Evolutionary conservation across 2,113 vertebrate species (phyloP).

Genomic region (Catagonus wagneri): DNA sequence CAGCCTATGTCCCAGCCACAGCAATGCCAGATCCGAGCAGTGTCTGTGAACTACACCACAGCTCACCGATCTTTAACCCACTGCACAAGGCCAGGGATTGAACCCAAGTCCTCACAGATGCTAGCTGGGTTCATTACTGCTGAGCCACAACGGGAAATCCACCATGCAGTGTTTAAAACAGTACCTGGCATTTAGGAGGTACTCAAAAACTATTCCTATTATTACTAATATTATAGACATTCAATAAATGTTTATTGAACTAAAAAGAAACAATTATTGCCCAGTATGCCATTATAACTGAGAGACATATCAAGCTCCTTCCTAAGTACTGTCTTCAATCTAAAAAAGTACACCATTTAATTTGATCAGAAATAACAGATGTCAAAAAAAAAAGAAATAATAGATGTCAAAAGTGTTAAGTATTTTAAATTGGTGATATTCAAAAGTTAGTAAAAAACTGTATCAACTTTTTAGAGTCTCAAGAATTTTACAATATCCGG

Average conservation of each 20-base stretch:
- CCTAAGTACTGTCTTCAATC: background rate
- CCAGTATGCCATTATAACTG: background rate
- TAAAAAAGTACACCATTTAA: background rate
- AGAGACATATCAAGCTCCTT: background rate
- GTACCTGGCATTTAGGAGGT: constrained; percentile 14
- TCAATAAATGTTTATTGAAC: background rate
- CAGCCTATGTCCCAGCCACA: too few relatives aligned
- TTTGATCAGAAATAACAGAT: constrained; percentile 43
- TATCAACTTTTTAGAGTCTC: constrained; percentile 59
- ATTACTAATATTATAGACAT: background rate
- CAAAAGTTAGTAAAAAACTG: background rate
- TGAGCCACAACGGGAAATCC: too few relatives aligned
- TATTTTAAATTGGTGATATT: constrained; percentile 32
- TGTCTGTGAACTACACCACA: too few relatives aligned
- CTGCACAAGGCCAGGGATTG: too few relatives aligned
- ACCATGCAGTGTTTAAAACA: constrained; percentile 19
- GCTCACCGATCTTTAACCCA: too few relatives aligned
- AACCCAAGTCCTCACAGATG: too few relatives aligned
- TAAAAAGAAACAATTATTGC: constrained; percentile 44
- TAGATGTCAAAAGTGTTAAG: constrained; percentile 8
- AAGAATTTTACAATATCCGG: constrained; percentile 18
- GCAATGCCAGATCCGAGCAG: too few relatives aligned
- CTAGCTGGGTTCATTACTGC: too few relatives aligned
- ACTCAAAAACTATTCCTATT: constrained; percentile 44
- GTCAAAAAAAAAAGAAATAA: constrained; percentile 25